Percentiles rank a stretch among this genome's conserved stretches.
These are phyloP conservation scores for Cordilura impudica DNA, from an alignment of 2,888 invertebrate genomes.

Conservation along the genomic window DNA sequence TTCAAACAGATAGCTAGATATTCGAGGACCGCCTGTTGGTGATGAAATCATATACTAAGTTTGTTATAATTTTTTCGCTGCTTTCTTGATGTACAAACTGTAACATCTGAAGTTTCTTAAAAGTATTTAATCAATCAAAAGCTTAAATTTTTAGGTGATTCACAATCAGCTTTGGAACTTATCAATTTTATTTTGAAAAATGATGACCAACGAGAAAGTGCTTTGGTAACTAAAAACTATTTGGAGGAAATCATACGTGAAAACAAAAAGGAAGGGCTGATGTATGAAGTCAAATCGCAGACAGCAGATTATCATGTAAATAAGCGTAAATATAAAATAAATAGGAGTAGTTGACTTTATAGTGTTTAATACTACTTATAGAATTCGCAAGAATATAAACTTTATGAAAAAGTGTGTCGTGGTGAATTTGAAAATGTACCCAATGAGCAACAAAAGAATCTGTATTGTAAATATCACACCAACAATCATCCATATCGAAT, in stretches of 20 bases:
- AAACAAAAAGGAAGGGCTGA: constrained; percentile 68
- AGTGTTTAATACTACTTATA: constrained; percentile 22
- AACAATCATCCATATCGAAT: constrained; percentile 63
- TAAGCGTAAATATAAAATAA: not conserved
- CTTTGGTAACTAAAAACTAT: constrained; percentile 90
- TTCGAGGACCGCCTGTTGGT: no score
- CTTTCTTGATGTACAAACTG: no score
- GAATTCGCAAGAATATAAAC: constrained; percentile 67
- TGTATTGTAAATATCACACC: constrained; percentile 67
- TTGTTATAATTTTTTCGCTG: no score
- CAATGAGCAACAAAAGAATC: constrained; percentile 48
- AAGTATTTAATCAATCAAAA: constrained; percentile 1
- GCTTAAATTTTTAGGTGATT: constrained; percentile 82
- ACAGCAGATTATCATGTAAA: constrained; percentile 66
- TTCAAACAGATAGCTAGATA: no score
- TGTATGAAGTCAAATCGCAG: constrained; percentile 61
- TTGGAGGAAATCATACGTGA: constrained; percentile 87
- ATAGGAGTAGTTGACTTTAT: no score
- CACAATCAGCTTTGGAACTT: constrained; percentile 88
- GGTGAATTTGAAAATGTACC: constrained; percentile 63
- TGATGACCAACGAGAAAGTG: constrained; percentile 88
- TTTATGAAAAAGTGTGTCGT: constrained; percentile 78
- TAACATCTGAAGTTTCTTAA: not conserved
- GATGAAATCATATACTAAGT: no score
- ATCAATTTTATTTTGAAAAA: constrained; percentile 90